Evolutionary conservation across 2,113 vertebrate genomes (phyloP).

Genomic region (Bucco capensis): DNA sequence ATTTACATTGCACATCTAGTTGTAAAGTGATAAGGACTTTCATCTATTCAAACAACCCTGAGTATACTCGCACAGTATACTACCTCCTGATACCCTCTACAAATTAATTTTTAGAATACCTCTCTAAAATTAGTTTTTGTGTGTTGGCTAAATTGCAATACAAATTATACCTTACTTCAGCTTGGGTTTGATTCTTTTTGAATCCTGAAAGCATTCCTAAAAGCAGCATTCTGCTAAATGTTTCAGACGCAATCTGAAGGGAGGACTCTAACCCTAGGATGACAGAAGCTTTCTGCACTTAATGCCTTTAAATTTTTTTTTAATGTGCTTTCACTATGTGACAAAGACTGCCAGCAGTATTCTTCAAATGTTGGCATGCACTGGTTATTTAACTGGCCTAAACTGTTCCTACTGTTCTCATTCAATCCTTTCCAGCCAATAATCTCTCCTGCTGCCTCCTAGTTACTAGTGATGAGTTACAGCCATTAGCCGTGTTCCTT

Average conservation of each 20-base stretch:
- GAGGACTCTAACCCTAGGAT: background rate
- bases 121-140: background rate
- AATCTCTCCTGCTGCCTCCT: background rate
- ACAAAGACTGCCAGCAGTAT: background rate
- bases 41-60: background rate
- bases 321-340: background rate
- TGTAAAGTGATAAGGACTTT: background rate
- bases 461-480: too few species aligned
- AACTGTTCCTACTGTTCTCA: background rate
- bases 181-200: background rate
- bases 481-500: too few species aligned
- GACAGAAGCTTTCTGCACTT: background rate
- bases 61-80: background rate
- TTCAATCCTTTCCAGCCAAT: background rate
- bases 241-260: background rate
- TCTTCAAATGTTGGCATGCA: background rate
- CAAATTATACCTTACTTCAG: background rate
- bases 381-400: background rate
- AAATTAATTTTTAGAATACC: background rate
- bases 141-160: background rate
- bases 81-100: background rate
- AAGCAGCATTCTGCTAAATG: background rate
- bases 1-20: background rate
- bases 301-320: background rate
- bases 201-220: background rate